Base-by-base conservation (phyloP, 2,113 vertebrate species). In the Petromus typicus region DNA sequence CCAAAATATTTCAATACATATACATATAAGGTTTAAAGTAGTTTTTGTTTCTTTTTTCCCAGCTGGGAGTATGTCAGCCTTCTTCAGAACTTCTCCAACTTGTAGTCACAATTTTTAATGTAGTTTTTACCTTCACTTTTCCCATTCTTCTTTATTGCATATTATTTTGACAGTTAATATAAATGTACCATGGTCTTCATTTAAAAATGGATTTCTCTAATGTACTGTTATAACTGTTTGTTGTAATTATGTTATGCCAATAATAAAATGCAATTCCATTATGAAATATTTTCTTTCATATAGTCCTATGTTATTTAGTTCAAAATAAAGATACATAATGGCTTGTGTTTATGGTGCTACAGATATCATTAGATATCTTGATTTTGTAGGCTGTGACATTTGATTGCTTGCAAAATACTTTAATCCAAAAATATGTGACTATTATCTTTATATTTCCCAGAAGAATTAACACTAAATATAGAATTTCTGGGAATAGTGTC, bases 401-500 rank as follows among this genome's bases (percentile, higher is more conserved):
- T 63, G 7, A 78, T 2, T 78, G 16, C 56, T 89, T 97, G 64
- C 4, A 85, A 88, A 94, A 48, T 88, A 64, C 59, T 91, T 88
- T 89, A 73, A 94, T 91, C 34, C 48, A 73, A 94, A 93, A 93
- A 83, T 86, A 88, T 40, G 22, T 89, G 20, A 85, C 88, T 90
- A 94, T 87, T 63, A 51, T 93, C 30, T 94, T 84, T 22, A 86
- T 69, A 57, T 30, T 97, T 98, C 89, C 93, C 96, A 95, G 90
- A 97, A 98, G 59, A 87, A 90, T 92, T 94, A 90, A 79, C 40
- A 91, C 32, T 84, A 90, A 93, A 93, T 94, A 92, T 71, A 86
- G 56, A 88, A 93, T 88, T 97, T 98, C 96, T 96, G 87, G 96
- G 93, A 97, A 98, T 92, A 82, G 69, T 90, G 85, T 98, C 97